phyloP scores from a whole-genome alignment of 2,888 invertebrate genomes.

The Coecobrya sp. region DNA sequence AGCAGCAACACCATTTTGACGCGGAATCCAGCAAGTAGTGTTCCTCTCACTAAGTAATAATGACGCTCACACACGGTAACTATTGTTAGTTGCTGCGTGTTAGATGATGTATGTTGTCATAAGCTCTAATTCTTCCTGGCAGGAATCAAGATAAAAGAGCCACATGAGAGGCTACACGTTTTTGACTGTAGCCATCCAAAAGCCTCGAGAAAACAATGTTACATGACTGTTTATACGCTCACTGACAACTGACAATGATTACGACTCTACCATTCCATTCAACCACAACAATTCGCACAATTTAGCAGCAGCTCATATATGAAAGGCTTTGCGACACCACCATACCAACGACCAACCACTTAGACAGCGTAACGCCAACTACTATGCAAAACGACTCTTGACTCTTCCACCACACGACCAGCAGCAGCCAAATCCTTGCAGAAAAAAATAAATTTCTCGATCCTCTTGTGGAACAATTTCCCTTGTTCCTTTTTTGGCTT shows the following conservation, averaged over 20 bases:
- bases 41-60: not conserved
- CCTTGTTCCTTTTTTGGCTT: slow-evolving; percentile 65
- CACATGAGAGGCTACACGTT: slow-evolving; percentile 22
- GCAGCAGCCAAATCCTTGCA: slow-evolving; percentile 47
- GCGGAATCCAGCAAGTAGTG: not conserved
- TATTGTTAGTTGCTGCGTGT: not conserved
- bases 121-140: slow-evolving; percentile 62
- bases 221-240: not conserved
- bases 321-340: slow-evolving; percentile 45
- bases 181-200: slow-evolving; percentile 25
- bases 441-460: slow-evolving; percentile 54
- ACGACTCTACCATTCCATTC: slow-evolving; percentile 34
- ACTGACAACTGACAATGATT: slow-evolving; percentile 49
- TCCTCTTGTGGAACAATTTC: slow-evolving; percentile 63
- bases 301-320: slow-evolving; percentile 47
- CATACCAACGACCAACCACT: slow-evolving; percentile 56
- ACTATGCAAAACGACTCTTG: slow-evolving; percentile 66
- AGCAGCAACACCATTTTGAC: slow-evolving; percentile 74
- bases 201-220: not conserved
- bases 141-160: slow-evolving; percentile 55
- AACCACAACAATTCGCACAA: slow-evolving; percentile 62
- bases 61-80: not conserved
- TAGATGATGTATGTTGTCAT: not conserved
- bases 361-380: slow-evolving; percentile 53
- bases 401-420: slow-evolving; percentile 15